Evolutionary conservation across 2,888 invertebrate species (phyloP), one percentile per base, ranked within the genome.

Genomic region (Hydrotaea diabolus): DNA sequence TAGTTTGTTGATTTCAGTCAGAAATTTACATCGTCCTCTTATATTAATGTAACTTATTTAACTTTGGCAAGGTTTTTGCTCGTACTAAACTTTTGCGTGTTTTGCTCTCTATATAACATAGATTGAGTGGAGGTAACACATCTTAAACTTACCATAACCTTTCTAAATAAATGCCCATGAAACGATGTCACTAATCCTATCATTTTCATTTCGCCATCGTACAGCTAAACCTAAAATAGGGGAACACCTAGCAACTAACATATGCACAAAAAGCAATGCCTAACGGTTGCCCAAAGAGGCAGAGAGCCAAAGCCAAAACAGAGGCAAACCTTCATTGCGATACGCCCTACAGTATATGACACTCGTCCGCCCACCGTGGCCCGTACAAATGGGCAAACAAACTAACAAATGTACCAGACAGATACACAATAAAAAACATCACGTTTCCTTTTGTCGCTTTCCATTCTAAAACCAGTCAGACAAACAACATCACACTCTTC

Each of bases 221-320:
- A 55, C 8, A 11, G 53, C 59, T 13, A 8, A 53, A 57, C 19
- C 69, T 31, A 8, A 74, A 59, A 78, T 21, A 78, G 39, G 23
- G 31, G 66, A 78, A 69, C 62, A 5, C 19, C 55, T 15, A 2
- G 8, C 9, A 15, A 62, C 0, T 3, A 17, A 66, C 66, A 66
- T 5, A 21, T 17, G 21, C 21, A 9, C 7, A 66, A 21, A 57
- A 64, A 69, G 62, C 76, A 26, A 76, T 76, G 46, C 72, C 46
- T 77, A 69, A 62, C 59, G 36, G 3, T 64, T 73, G 43, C 26
- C 39, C 39, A 55, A 79, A 62, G 71, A 55, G 77, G 73, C 73
- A 73, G 31, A 55, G n/a, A n/a, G n/a, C n/a, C n/a, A n/a, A 53
- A 64, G 79, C 73, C 64, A 73, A 69, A 55, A 43, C 21, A 7